These are phyloP conservation scores for Nesoenas mayeri DNA, from an alignment of 2,113 vertebrate species.

Conservation along the genomic window DNA sequence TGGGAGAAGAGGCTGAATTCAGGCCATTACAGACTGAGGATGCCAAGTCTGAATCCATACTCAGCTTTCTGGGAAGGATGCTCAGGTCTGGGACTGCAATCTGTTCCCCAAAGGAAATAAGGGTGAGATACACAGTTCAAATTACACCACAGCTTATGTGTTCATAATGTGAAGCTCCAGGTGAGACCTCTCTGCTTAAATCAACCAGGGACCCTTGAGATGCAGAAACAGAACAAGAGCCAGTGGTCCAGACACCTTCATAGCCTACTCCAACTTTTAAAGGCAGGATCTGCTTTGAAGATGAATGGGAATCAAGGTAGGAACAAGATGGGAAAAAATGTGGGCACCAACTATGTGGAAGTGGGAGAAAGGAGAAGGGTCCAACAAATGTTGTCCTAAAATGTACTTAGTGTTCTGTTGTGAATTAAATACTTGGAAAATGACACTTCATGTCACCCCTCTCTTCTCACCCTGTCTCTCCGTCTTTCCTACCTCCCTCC, in stretches of 20 bases:
- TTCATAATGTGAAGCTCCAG: neutral
- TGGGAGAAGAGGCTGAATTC: neutral
- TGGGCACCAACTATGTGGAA: neutral
- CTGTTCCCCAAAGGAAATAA: neutral
- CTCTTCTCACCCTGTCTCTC: neutral
- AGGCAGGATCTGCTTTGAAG: neutral
- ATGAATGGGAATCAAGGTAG: neutral
- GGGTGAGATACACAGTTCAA: neutral
- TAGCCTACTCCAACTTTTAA: neutral
- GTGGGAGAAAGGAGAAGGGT: neutral
- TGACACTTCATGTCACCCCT: neutral
- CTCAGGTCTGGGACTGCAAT: neutral
- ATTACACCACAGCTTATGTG: neutral
- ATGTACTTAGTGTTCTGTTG: neutral
- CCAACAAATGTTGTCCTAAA: neutral
- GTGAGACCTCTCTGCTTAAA: neutral
- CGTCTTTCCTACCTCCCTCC: neutral
- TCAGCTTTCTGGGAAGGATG: neutral
- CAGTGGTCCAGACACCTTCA: neutral
- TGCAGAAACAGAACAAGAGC: neutral
- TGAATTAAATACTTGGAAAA: neutral
- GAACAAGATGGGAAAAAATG: neutral
- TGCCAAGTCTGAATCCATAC: neutral
- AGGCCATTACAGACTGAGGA: neutral
- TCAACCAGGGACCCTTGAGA: neutral